Conservation (phyloP, 1,140 invertebrate genomes). For the Cyphomyrmex costatus region DNA sequence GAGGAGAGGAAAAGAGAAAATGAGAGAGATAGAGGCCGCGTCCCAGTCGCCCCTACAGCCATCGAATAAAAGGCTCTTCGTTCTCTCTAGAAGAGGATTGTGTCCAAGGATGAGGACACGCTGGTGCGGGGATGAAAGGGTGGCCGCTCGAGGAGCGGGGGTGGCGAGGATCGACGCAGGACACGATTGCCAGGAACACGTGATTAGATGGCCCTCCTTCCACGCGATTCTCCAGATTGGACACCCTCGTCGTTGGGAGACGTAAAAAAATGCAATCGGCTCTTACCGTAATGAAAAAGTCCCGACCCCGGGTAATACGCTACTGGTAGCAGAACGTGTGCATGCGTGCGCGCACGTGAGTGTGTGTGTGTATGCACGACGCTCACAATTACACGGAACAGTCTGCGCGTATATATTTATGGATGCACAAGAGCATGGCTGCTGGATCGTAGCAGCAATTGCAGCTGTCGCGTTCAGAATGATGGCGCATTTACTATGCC, state of each 20-base stretch:
- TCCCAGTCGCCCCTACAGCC: conserved; percentile 73
- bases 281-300: conserved; percentile 86
- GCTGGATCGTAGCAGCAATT: conserved; percentile 40
- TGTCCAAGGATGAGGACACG: conserved; percentile 74
- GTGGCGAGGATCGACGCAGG: conserved; percentile 64
- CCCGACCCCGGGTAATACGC: conserved; percentile 80
- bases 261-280: conserved; percentile 87
- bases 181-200: conserved; percentile 82
- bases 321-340: conserved; percentile 20
- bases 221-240: conserved; percentile 77
- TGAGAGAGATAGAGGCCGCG: conserved; percentile 46
- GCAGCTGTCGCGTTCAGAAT: conserved; percentile 61
- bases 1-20: background rate
- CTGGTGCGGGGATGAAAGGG: conserved; percentile 53
- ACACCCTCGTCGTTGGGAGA: conserved; percentile 77
- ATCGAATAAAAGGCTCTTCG: conserved; percentile 71
- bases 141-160: conserved; percentile 67
- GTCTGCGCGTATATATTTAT: background rate
- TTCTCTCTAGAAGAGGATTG: conserved; percentile 68
- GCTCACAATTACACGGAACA: background rate
- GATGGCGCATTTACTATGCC: conserved; percentile 29
- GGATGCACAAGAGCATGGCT: background rate
- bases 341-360: background rate
- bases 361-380: background rate
- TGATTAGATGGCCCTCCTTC: conserved; percentile 83